Base-by-base conservation (phyloP, 1,140 invertebrate genomes). In the Euura saliciscinereae region DNA sequence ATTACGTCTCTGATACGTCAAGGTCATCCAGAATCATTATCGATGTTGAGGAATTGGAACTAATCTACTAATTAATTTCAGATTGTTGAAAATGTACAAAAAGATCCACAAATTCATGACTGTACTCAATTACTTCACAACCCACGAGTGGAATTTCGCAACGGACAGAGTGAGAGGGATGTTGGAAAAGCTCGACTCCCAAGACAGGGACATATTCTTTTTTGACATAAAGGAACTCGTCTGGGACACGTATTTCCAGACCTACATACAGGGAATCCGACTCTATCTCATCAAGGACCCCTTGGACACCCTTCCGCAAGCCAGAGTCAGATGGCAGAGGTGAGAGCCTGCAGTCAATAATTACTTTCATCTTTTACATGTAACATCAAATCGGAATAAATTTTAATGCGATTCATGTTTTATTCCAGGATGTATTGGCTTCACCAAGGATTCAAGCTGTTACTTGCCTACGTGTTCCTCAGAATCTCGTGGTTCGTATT, bases 51-150 rank as follows among this genome's bases (percentile, higher is more conserved):
- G 1, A 28, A 28, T 28, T 28, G 28, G 28, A 28, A 28, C 28
- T 28, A 28, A 28, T 28, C 13, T n/a, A 6, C 10, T 6, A n/a
- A 59, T 59, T 3, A 59, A 45, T 74, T 71, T 13, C 82, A 94
- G 93, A 75, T 86, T 94, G 85, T 83, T 92, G 3, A 90, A 91
- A 70, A 88, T 94, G 43, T 94, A 94, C 80, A 89, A 89, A 8
- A 93, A 91, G 78, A 89, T 95, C 66, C 90, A 91, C 76, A 91
- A 90, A 78, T 90, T 94, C 10, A 89, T 92, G 66, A 88, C 89
- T 6, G 91, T 92, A 3, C 82, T 95, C 2, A 91, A 93, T 78
- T 95, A 93, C 78, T 95, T 95, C 79, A 91, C 93, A 2, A 91
- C 88, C 0, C 89, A 90, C 76, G 88, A 93, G 72, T 95, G 93